phyloP scores from a whole-genome alignment of 1,140 invertebrate species.

The Scaptomyza hsui region DNA sequence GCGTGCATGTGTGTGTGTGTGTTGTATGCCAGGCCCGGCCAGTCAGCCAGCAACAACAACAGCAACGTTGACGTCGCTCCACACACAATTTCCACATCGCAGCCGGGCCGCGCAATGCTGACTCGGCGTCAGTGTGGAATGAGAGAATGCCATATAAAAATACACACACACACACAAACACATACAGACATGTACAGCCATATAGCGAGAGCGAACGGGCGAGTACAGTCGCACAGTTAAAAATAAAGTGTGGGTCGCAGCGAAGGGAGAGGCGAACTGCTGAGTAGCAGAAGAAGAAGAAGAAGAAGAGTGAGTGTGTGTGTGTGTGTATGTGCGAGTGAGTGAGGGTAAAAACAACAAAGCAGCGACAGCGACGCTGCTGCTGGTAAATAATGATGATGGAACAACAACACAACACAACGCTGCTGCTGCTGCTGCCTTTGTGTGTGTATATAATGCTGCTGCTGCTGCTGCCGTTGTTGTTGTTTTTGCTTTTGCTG shows the following conservation, averaged over 20 bases:
- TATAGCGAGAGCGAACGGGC: constrained; percentile 65
- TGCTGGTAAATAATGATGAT: constrained; percentile 81
- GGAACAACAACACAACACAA: constrained; percentile 60
- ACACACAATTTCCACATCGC: constrained; percentile 54
- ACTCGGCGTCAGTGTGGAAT: constrained; percentile 55
- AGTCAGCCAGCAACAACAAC: constrained; percentile 33
- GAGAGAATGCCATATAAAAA: constrained; percentile 77
- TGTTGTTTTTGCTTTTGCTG: constrained; percentile 38
- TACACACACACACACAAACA: constrained; percentile 43
- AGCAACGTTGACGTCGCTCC: constrained; percentile 42
- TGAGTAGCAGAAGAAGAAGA: constrained; percentile 36
- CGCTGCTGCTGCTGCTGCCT: constrained; percentile 23
- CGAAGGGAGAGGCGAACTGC: constrained; percentile 34
- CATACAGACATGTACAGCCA: constrained; percentile 21
- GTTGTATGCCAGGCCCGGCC: constrained; percentile 30
- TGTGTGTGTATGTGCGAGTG: constrained; percentile 22
- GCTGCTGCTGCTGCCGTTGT: constrained; percentile 27
- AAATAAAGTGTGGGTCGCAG: constrained; percentile 73
- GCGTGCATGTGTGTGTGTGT: constrained; percentile 14
- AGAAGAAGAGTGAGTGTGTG: constrained; percentile 24
- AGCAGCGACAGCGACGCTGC: constrained; percentile 55
- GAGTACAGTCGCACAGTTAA: constrained; percentile 83
- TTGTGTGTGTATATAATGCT: constrained; percentile 50
- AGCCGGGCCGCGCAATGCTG: constrained; percentile 48
- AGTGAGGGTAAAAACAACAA: constrained; percentile 79